Conservation (phyloP, 2,113 vertebrate genomes). For the Lathamus discolor region DNA sequence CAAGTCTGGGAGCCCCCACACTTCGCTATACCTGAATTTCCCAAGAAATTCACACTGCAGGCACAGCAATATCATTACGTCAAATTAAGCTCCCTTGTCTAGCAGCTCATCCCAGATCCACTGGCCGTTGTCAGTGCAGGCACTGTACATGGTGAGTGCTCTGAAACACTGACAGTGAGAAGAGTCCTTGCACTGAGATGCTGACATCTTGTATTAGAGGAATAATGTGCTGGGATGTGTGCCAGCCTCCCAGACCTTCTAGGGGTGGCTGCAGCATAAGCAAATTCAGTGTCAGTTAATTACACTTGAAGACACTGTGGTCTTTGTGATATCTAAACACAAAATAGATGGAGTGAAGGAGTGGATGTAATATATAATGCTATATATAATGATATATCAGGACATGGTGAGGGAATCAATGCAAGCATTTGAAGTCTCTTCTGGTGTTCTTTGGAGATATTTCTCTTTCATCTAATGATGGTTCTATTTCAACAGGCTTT, state of each 20-base stretch:
- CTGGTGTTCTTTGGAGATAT: background rate
- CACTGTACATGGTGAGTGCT: accelerated
- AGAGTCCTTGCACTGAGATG: background rate
- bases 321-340: background rate
- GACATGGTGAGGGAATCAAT: background rate
- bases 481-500: slow-evolving; percentile 64
- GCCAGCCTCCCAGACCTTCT: background rate
- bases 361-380: background rate
- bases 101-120: background rate
- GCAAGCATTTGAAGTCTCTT: background rate
- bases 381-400: background rate
- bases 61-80: slow-evolving; percentile 16
- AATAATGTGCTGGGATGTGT: background rate
- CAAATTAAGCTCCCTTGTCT: background rate
- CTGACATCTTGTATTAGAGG: background rate
- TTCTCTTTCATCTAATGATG: slow-evolving; percentile 63
- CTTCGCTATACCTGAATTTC: slow-evolving; percentile 60
- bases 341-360: background rate
- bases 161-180: background rate
- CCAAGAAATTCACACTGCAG: background rate
- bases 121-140: background rate
- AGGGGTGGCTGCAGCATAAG: background rate
- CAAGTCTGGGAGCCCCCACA: slow-evolving; percentile 61
- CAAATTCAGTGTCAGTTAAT: background rate
- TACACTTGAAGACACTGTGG: background rate